A percentile compares a stretch with the other conserved stretches of the same genome.
Conservation (phyloP, 35 echinoderm and acorn worm species). For the Acanthaster planci region DNA sequence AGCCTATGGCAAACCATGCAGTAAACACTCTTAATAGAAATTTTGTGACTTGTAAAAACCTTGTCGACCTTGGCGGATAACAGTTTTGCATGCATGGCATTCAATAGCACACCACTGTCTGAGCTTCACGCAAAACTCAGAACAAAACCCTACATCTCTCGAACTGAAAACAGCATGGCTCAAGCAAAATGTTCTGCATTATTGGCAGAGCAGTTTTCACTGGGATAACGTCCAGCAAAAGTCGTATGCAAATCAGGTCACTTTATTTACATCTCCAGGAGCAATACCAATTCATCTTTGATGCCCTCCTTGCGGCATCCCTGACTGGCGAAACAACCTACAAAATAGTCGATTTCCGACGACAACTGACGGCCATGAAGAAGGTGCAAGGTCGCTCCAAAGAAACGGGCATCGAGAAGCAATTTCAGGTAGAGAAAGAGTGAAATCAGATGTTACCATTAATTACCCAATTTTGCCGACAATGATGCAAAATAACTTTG, state of each 20-base stretch:
- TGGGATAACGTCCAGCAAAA: not conserved
- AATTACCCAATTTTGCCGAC: too few relatives aligned
- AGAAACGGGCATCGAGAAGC: not conserved
- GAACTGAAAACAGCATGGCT: too few relatives aligned
- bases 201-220: too few relatives aligned
- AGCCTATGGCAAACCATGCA: too few relatives aligned
- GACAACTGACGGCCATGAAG: not conserved
- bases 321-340: conserved; percentile 20
- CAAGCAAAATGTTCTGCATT: too few relatives aligned
- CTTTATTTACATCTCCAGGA: conserved; percentile 11
- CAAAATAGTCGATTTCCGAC: not conserved
- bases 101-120: too few relatives aligned
- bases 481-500: too few relatives aligned
- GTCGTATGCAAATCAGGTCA: not conserved
- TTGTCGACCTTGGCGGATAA: too few relatives aligned
- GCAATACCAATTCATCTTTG: conserved; percentile 51
- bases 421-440: not conserved
- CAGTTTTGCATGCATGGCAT: too few relatives aligned
- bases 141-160: not conserved
- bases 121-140: not conserved
- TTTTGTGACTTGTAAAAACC: too few relatives aligned
- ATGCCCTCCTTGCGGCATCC: conserved; percentile 27
- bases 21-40: too few relatives aligned
- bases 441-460: not conserved
- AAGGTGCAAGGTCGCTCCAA: not conserved